Percentiles rank a stretch among this genome's conserved stretches.
Conservation (phyloP, 2,888 invertebrate species). For the Penaeus monodon region DNA sequence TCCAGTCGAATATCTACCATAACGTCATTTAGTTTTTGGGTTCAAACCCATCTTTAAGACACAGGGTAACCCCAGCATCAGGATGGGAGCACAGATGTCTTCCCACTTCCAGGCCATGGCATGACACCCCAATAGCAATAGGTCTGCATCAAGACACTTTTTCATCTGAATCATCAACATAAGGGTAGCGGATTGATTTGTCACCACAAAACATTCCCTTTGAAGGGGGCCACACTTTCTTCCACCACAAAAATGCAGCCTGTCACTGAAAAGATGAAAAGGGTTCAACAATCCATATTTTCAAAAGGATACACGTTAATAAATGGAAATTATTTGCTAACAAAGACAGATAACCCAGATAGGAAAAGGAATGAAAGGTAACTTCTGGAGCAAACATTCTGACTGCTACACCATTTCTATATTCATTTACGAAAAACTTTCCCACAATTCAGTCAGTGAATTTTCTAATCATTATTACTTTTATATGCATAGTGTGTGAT, state of each 20-base stretch:
- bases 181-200: conserved; percentile 52
- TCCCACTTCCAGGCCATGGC: conserved; percentile 58
- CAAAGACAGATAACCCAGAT: too few relatives aligned
- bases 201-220: conserved; percentile 58
- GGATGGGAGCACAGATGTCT: conserved; percentile 36
- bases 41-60: conserved; percentile 1
- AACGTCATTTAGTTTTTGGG: not conserved
- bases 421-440: too few relatives aligned
- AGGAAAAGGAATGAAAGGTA: too few relatives aligned
- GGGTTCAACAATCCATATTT: conserved; percentile 15
- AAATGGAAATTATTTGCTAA: too few relatives aligned
- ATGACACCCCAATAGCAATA: conserved; percentile 58
- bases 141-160: conserved; percentile 48
- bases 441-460: too few relatives aligned
- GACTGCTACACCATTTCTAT: too few relatives aligned
- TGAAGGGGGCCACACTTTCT: conserved; percentile 56
- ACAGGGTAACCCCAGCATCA: conserved; percentile 29
- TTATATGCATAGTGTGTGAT: too few relatives aligned
- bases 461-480: too few relatives aligned
- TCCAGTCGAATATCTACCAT: not conserved
- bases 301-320: not conserved
- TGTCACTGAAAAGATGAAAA: conserved; percentile 51
- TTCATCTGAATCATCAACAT: conserved; percentile 38
- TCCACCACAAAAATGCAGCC: conserved; percentile 59
- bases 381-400: too few relatives aligned